These are phyloP conservation scores for Spilogale gracilis DNA, from an alignment of 2,113 vertebrate species.

Conservation along the genomic window DNA sequence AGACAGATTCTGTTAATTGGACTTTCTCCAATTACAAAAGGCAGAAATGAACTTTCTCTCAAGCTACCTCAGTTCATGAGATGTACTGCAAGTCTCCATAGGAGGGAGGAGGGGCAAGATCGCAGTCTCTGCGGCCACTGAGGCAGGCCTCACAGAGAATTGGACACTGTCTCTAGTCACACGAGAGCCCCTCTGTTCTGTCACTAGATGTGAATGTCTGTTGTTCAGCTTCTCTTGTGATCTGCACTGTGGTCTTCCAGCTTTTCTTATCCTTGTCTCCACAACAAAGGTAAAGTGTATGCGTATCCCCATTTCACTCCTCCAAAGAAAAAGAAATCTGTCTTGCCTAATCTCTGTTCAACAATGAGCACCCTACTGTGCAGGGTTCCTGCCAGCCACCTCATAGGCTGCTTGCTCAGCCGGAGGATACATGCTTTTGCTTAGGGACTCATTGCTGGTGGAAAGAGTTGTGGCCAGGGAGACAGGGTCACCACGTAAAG, in stretches of 20 bases:
- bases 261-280: not conserved
- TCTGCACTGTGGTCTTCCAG: not conserved
- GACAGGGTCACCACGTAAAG: not conserved
- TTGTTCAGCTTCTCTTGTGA: not conserved
- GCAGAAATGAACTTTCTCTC: not conserved
- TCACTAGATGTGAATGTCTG: not conserved
- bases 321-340: not conserved
- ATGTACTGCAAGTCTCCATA: not conserved
- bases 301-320: not conserved
- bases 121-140: not conserved
- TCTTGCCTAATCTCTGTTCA: not conserved
- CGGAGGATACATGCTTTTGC: not conserved
- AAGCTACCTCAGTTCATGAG: not conserved
- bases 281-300: not conserved
- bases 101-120: not conserved
- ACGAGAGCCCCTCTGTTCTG: not conserved
- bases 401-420: not conserved
- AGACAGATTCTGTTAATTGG: not conserved
- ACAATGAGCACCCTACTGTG: not conserved
- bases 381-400: not conserved
- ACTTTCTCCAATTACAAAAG: not conserved
- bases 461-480: not conserved
- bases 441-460: not conserved
- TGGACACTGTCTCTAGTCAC: not conserved
- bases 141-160: rapidly evolving